Percentiles rank a stretch among this genome's conserved stretches.
These are phyloP conservation scores for Mycalesis mineus DNA, from an alignment of 2,888 invertebrate species.

Conservation along the genomic window DNA sequence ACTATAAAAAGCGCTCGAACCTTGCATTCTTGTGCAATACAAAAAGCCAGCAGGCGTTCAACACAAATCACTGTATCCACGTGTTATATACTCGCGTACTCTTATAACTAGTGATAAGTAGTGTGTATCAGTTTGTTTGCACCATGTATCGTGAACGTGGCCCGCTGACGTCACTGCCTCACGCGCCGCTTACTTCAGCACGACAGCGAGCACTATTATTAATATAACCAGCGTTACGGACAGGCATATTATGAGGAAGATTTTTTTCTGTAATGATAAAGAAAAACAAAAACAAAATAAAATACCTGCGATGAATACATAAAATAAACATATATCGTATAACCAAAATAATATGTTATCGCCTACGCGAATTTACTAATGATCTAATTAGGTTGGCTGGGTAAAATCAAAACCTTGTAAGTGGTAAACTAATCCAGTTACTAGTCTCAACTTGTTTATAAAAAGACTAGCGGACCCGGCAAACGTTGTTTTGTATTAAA, in stretches of 20 bases:
- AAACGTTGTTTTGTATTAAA: too few species aligned
- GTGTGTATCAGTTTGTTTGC: conserved; percentile 23
- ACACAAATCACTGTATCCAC: conserved; percentile 5
- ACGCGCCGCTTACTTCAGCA: conserved; percentile 47
- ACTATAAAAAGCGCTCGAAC: conserved; percentile 5
- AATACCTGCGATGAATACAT: conserved; percentile 33
- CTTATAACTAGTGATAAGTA: conserved; percentile 24
- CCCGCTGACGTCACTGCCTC: conserved; percentile 42
- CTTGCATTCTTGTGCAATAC: conserved; percentile 9
- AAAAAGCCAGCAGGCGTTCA: conserved; percentile 7
- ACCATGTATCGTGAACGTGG: conserved; percentile 22
- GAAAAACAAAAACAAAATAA: conserved; percentile 74
- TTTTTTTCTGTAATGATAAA: conserved; percentile 90
- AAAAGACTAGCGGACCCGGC: too few species aligned
- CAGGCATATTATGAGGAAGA: conserved; percentile 92
- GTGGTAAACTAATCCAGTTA: background rate
- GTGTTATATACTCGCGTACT: conserved; percentile 6
- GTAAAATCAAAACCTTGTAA: background rate
- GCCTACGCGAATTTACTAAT: background rate
- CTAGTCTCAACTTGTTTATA: too few species aligned
- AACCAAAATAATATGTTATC: background rate
- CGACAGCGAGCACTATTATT: conserved; percentile 82
- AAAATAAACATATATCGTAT: background rate
- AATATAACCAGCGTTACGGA: conserved; percentile 86
- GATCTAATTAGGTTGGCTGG: background rate